These are phyloP conservation scores for Cantharis flavilabris DNA, from an alignment of 2,888 invertebrate species.

Conservation along the genomic window DNA sequence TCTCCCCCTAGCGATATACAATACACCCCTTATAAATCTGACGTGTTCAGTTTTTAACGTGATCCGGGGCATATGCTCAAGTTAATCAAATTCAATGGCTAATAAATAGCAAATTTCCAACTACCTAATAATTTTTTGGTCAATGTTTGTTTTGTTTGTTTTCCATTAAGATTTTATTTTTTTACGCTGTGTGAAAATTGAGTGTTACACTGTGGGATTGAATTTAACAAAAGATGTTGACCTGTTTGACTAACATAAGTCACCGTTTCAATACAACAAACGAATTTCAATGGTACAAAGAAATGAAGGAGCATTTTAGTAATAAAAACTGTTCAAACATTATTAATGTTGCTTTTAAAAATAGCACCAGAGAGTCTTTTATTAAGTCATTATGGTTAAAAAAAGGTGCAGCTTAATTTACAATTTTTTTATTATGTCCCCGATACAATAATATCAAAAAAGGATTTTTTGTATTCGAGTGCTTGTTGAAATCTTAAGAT, in stretches of 20 bases:
- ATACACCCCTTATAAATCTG: constrained; percentile 21
- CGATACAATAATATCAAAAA: not conserved
- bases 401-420: not conserved
- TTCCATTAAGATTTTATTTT: not conserved
- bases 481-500: not conserved
- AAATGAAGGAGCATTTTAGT: constrained; percentile 12
- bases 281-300: constrained; percentile 10
- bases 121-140: not conserved
- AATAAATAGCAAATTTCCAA: not conserved
- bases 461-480: not conserved
- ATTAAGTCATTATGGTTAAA: not conserved
- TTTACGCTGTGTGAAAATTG: constrained; percentile 21
- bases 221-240: constrained; percentile 22
- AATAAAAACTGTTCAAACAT: constrained; percentile 3
- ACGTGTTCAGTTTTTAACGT: constrained; percentile 29
- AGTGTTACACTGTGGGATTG: constrained; percentile 6
- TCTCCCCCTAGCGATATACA: constrained; percentile 24
- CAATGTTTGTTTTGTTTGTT: not conserved
- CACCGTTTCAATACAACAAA: constrained; percentile 17
- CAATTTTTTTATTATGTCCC: not conserved
- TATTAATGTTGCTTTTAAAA: not conserved
- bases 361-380: not conserved
- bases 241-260: constrained; percentile 27
- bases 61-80: constrained; percentile 47
- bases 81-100: not conserved